Evolutionary conservation across 2,113 vertebrate species (phyloP).

Genomic region (Centrocercus urophasianus): DNA sequence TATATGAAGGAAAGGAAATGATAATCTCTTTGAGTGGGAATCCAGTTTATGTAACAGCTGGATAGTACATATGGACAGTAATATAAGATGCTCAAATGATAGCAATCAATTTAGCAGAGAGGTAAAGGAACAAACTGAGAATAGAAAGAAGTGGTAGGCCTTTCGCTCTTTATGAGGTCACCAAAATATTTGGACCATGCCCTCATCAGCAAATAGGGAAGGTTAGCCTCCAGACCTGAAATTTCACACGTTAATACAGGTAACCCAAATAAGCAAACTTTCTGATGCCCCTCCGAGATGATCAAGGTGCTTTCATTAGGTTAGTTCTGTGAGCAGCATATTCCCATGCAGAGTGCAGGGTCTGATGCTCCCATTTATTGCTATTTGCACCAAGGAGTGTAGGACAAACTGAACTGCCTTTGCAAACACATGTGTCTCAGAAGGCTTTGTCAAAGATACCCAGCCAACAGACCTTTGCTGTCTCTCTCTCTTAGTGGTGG

Average conservation of each 20-base stretch:
- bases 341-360: not conserved
- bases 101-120: not conserved
- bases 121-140: not conserved
- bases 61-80: not conserved
- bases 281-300: not conserved
- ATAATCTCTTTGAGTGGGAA: not conserved
- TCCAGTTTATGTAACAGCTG: not conserved
- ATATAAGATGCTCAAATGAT: not conserved
- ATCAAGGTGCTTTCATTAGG: accelerated
- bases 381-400: not conserved
- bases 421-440: not conserved
- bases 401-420: not conserved
- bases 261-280: not conserved
- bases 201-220: not conserved
- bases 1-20: not conserved
- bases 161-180: not conserved
- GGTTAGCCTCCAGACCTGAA: not conserved
- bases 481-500: accelerated
- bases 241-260: not conserved
- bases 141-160: not conserved
- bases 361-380: not conserved
- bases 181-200: not conserved
- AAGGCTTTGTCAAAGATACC: not conserved
- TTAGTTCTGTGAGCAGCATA: not conserved
- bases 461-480: not conserved